Percentiles rank a stretch among this genome's conserved stretches.
These are phyloP conservation scores for Engraulis encrasicolus DNA, from an alignment of 2,113 vertebrate genomes.

Conservation along the genomic window DNA sequence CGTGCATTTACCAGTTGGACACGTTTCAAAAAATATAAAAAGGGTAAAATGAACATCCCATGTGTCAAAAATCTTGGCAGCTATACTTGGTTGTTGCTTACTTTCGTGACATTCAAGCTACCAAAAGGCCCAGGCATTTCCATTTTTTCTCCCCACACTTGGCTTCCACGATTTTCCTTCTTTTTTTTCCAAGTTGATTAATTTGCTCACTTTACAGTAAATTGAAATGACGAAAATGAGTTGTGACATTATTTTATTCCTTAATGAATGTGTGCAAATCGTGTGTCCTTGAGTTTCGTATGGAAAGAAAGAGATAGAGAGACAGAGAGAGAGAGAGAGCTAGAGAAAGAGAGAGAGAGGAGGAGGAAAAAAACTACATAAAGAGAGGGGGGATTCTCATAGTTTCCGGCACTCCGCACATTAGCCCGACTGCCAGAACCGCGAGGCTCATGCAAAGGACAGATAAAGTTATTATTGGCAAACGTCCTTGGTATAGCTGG, in stretches of 20 bases:
- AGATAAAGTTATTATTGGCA: constrained; percentile 96
- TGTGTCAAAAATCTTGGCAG: background rate
- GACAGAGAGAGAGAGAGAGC: too few relatives aligned
- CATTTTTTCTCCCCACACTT: background rate
- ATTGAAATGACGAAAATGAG: constrained; percentile 4
- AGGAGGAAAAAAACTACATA: constrained; percentile 83
- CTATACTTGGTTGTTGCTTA: background rate
- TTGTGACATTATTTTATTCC: constrained; percentile 8
- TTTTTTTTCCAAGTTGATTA: background rate
- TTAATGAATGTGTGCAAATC: constrained; percentile 18
- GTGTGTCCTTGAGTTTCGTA: constrained; percentile 74
- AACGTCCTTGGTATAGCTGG: constrained; percentile 85
- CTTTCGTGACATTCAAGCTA: background rate
- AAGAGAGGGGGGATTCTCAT: constrained; percentile 81
- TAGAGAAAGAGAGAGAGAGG: too few relatives aligned
- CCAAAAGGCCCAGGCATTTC: background rate
- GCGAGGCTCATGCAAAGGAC: constrained; percentile 80
- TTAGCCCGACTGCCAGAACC: constrained; percentile 73
- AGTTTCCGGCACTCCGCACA: constrained; percentile 84
- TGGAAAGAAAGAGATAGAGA: too few relatives aligned
- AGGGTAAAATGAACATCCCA: background rate
- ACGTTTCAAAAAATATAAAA: background rate
- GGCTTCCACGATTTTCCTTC: background rate
- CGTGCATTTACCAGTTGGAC: background rate
- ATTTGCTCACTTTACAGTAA: background rate